Base-by-base conservation (phyloP, 2,113 vertebrate genomes). In the Ptilorrhoa leucosticta region DNA sequence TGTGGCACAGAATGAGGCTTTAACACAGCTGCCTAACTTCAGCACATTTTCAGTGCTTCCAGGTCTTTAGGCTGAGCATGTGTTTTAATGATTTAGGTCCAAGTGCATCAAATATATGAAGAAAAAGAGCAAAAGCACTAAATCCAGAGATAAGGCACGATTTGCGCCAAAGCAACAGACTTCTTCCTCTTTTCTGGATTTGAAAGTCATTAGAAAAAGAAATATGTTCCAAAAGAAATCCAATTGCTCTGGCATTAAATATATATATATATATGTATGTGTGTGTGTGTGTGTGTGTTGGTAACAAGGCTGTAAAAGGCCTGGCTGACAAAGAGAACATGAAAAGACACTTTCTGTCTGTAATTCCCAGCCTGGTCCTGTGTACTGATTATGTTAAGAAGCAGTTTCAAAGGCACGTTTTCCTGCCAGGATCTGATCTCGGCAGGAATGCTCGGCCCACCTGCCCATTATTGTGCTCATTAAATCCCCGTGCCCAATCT, bases 381-480 rank as follows among this genome's bases (percentile, higher is more conserved):
- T 83, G 71, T 50, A 65, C 82, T 83, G 83, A 10, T 63, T 20
- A 17, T 70, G 71, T 16, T 60, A 14, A 71, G 80, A 39, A 86
- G 35, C 79, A n/a, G 44, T 75, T 89, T 64, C 54, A 48, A 47
- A 93, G 90, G n/a, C 51, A 27, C 1, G 0, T 75, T 89, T n/a
- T 60, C 4, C 65, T 80, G 66, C 60, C 31, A 17, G 79, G 76
- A 6, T 72, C 71, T 81, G 72, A 57, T 85, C 85, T 77, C 58
- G 14, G 68, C 92, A 76, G 73, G 89, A 35, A 13, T 6, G 16
- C 58, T 85, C 65, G 71, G 86, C 91, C 96, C 91, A 82, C 95
- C 90, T 94, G 75, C 93, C 84, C 81, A 39, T 89, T 61, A 27
- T 10, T 56, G 68, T 73, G 89, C 86, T 96, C 90, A 56, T 96